Evolutionary conservation across 2,888 invertebrate species (phyloP), one percentile per base, ranked within the genome.

Genomic region (Zelleria hepariella): DNA sequence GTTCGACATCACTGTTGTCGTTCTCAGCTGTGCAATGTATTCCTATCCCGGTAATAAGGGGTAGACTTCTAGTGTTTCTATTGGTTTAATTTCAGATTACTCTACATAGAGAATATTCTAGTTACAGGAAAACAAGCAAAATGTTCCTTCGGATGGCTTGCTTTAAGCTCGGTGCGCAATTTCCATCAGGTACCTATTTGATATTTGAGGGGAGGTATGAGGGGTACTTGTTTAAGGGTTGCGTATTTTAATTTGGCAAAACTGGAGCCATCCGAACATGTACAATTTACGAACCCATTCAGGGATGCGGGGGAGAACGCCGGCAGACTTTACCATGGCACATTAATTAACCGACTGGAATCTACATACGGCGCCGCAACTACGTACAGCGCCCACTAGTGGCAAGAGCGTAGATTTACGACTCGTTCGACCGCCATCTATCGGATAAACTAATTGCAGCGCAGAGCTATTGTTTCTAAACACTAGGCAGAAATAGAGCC

Each of bases 391-490:
- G 77, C 81, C 83, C 80, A 77, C 77, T 84, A 80, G 82, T 78
- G 80, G 83, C 79, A 80, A 81, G 80, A 78, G 80, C 75, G 75
- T 80, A 86, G 86, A 85, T 86, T 86, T 86, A 86, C 85, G 86
- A 85, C 82, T 81, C 77, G 80, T 82, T 81, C 83, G 81, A 82
- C 84, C 85, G 80, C 84, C 85, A 81, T 86, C 85, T 85, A 85
- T 86, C 81, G 79, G 84, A 84, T 83, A 80, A 86, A 87, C 86
- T 86, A 86, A 86, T 87, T 86, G 86, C 84, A 81, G 77, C 69
- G 76, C 77, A 74, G 75, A 80, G 83, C 86, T 83, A 86, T 86
- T 86, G 86, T 87, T 86, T 85, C 86, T 80, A 84, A 86, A 83
- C 79, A 79, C 79, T 77, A 72, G 80, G 73, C 78, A 75, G 79